Base-by-base conservation (phyloP, 2,888 invertebrate species). In the Melanotus villosus region DNA sequence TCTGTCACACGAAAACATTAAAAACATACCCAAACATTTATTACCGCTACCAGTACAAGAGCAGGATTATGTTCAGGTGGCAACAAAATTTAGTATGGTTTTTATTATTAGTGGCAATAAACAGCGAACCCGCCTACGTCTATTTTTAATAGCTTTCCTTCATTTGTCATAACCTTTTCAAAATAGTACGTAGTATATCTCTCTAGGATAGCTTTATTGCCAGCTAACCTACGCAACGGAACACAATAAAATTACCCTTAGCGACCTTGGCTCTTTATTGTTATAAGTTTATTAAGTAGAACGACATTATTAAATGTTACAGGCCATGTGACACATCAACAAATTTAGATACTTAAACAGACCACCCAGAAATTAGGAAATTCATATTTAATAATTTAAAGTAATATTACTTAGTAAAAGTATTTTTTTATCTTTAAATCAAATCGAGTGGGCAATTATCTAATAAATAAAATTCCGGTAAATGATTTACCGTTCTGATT, bases 101-200 rank as follows among this genome's bases (percentile, higher is more conserved):
- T 60, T 58, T 58, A 65, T 65, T 58, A 65, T 65, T 65, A 52
- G 18, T 52, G 30, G 50, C 38, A 47, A 65, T 65, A 65, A 65
- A 65, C 50, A 50, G 16, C 21, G 23, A 38, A 41, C n/a, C 58
- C 65, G 58, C 65, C 65, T 41, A 65, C 65, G 21, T 38, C 19
- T 18, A 45, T 26, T 65, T 57, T 65, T 65, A 65, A 57, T 58
- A 18, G 59, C 59, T 43, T 60, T 58, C 45, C 59, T 60, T 60
- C 47, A 60, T 60, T 45, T 60, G 59, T 60, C 59, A 60, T 47
- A 45, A 47, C 32, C 45, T 47, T 60, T 60, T 60, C 59, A 60
- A 60, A 60, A 45, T 45, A 41, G 58, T 18, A 30, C 18, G 45
- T 47, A 60, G 58, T 58, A 58, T 58, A 57, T 58, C 58, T 58